Percentiles rank a stretch among this genome's conserved stretches.
Conservation (phyloP, 2,113 vertebrate species). For the Galbula dea region DNA sequence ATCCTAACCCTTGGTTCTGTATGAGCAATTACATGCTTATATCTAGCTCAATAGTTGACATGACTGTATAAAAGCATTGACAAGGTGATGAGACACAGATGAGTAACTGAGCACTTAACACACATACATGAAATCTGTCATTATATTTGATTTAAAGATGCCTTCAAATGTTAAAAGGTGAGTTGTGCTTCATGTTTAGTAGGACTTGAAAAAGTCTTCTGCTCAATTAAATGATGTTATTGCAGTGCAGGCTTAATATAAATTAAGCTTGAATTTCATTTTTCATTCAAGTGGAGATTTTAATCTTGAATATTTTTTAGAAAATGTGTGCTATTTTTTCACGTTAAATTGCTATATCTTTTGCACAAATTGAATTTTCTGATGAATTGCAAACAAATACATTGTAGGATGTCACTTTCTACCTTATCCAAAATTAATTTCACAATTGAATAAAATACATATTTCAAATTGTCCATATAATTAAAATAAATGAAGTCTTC, state of each 20-base stretch:
- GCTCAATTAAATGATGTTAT: background rate
- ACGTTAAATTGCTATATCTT: background rate
- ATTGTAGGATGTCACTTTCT: background rate
- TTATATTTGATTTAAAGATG: background rate
- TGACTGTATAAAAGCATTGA: background rate
- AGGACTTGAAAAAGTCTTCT: background rate
- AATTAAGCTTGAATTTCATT: background rate
- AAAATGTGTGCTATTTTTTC: background rate
- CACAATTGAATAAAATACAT: background rate
- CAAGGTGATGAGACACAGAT: background rate
- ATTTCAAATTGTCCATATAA: background rate
- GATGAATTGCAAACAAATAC: background rate
- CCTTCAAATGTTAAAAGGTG: background rate
- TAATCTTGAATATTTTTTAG: background rate
- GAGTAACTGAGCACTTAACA: background rate
- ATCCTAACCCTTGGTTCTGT: background rate
- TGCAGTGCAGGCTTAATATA: background rate
- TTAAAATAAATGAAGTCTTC: background rate
- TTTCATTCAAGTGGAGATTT: background rate
- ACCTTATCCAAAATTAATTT: background rate
- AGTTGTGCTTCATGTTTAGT: background rate
- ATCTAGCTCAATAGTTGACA: fast-evolving
- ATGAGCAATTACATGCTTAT: fast-evolving
- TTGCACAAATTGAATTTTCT: background rate
- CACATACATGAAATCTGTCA: background rate